Conservation (phyloP, 2,888 invertebrate species). For the Branchinecta sandiegonensis region DNA sequence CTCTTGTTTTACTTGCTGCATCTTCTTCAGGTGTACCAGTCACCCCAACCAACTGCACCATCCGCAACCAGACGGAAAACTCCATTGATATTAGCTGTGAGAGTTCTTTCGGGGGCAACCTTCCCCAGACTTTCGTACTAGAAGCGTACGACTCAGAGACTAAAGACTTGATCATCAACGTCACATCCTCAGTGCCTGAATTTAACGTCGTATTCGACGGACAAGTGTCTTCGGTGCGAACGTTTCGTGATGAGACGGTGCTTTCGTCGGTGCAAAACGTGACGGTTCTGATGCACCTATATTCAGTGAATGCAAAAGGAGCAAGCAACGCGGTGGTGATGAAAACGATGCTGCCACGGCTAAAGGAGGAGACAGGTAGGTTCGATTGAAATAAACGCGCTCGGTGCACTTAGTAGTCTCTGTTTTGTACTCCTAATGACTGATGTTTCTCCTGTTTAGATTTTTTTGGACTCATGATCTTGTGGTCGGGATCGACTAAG, state of each 20-base stretch:
- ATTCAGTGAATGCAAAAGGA: conserved; percentile 4
- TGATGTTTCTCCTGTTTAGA: too few relatives aligned
- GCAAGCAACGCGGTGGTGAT: not conserved
- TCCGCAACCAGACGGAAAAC: conserved; percentile 7
- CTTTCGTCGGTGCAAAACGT: not conserved
- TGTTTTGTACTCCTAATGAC: too few relatives aligned
- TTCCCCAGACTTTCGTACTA: not conserved
- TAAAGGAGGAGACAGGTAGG: not conserved
- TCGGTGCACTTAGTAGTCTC: too few relatives aligned
- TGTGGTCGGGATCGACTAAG: too few relatives aligned
- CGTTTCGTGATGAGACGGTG: conserved; percentile 3
- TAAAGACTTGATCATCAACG: not conserved
- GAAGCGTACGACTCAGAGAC: not conserved
- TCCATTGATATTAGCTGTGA: conserved; percentile 3
- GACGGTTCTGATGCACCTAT: not conserved
- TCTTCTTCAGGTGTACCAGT: not conserved
- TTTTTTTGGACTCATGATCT: too few relatives aligned
- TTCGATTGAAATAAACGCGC: not conserved
- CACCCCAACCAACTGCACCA: not conserved
- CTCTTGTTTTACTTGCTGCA: not conserved
- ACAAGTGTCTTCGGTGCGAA: conserved; percentile 7
- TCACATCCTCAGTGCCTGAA: conserved; percentile 12
- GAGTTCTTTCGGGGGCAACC: conserved; percentile 6
- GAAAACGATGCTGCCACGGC: conserved; percentile 5
- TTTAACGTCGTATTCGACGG: conserved; percentile 7